These are phyloP conservation scores for Drosophila persimilis DNA, from an alignment of 1,140 invertebrate genomes.

Conservation along the genomic window DNA sequence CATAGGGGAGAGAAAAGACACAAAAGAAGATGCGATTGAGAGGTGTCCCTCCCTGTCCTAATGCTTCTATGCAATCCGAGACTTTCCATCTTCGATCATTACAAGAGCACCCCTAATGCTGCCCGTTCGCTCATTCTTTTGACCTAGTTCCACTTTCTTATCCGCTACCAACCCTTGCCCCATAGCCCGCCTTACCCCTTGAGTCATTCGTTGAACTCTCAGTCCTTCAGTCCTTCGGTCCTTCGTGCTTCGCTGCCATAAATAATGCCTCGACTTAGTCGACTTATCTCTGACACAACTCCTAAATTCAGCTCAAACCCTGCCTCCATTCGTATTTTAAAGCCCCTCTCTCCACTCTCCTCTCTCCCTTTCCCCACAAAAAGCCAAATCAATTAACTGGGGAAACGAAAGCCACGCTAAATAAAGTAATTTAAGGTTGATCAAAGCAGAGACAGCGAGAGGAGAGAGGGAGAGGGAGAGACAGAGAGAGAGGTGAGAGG, in stretches of 20 bases:
- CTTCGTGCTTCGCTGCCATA: slow-evolving; percentile 21
- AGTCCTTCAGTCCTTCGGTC: neutral
- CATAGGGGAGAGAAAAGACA: no score
- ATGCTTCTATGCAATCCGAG: no score
- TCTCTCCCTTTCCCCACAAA: neutral
- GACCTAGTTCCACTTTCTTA: no score
- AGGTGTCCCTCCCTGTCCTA: no score
- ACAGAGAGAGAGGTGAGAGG: neutral
- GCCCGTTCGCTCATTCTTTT: no score
- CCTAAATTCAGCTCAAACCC: slow-evolving; percentile 16
- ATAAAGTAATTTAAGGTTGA: slow-evolving; percentile 57
- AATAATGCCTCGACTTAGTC: slow-evolving; percentile 7
- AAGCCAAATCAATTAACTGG: slow-evolving; percentile 61
- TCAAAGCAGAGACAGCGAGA: slow-evolving; percentile 9
- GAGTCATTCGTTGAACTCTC: no score
- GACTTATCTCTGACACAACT: slow-evolving; percentile 18
- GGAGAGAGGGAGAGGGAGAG: neutral
- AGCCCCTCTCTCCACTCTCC: neutral
- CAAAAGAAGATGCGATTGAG: no score
- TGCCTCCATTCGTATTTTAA: slow-evolving; percentile 39
- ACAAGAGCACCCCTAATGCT: no score
- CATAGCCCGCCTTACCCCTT: no score
- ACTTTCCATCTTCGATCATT: no score
- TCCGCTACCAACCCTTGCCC: no score
- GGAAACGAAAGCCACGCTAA: slow-evolving; percentile 34